Conservation (phyloP, 2,888 invertebrate species). For the Caenorhabditis plicata region DNA sequence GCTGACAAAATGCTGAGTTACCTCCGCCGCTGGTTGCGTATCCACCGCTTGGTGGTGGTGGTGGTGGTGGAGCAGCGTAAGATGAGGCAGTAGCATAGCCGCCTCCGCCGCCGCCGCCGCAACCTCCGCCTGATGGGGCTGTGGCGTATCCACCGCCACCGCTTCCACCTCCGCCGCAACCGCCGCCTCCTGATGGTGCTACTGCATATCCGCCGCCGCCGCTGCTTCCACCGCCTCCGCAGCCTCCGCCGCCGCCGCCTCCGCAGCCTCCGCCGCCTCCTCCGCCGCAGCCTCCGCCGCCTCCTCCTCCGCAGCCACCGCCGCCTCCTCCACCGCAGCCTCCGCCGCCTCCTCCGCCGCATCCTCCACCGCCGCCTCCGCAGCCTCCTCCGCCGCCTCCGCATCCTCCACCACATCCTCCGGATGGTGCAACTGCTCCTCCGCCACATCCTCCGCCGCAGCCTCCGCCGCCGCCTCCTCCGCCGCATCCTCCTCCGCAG, state of each 20-base stretch:
- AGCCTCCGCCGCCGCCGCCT: background rate
- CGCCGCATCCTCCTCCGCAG: constrained; percentile 15
- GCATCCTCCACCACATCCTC: constrained; percentile 23
- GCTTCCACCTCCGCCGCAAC: constrained; percentile 16
- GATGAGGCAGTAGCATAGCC: constrained; percentile 2
- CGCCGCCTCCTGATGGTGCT: constrained; percentile 4
- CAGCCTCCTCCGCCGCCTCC: constrained; percentile 19
- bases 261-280: constrained; percentile 3
- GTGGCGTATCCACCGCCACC: constrained; percentile 31
- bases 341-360: too few relatives aligned
- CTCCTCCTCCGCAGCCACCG: constrained; percentile 21
- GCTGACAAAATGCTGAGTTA: background rate
- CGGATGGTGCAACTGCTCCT: constrained; percentile 6
- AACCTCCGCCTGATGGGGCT: constrained; percentile 12
- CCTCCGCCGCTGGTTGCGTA: constrained; percentile 18
- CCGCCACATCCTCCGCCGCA: constrained; percentile 14
- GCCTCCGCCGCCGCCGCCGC: constrained; percentile 29
- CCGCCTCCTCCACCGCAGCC: constrained; percentile 17
- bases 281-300: constrained; percentile 14
- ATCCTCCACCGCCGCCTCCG: too few relatives aligned
- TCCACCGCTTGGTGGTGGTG: background rate
- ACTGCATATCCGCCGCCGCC: constrained; percentile 9
- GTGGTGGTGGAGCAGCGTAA: constrained; percentile 4
- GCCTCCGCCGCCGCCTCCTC: constrained; percentile 12
- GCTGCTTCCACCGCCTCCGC: constrained; percentile 5